Conservation (phyloP, 2,888 invertebrate species). For the Dorcus parallelipipedus region DNA sequence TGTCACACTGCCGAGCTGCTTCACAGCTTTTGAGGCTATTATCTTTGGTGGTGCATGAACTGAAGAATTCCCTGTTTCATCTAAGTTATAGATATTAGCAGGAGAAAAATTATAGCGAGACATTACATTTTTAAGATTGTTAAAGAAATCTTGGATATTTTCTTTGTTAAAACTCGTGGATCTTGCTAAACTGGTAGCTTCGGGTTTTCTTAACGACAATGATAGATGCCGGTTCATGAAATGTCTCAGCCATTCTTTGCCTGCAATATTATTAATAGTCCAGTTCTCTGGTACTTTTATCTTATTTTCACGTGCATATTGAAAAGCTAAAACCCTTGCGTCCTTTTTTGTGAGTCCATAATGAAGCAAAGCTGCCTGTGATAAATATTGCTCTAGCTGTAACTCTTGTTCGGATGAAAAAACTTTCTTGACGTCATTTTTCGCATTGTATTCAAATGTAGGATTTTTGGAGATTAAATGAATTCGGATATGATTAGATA, state of each 20-base stretch:
- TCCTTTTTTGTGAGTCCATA: neutral
- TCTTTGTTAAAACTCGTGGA: conserved; percentile 1
- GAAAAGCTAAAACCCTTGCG: neutral
- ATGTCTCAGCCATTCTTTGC: conserved; percentile 11
- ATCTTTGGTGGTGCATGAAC: conserved; percentile 25
- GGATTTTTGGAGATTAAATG: neutral
- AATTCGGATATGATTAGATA: neutral
- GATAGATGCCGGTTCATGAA: conserved; percentile 11
- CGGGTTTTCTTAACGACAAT: conserved; percentile 1
- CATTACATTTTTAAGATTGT: neutral
- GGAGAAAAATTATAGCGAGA: neutral
- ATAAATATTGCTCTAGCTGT: neutral
- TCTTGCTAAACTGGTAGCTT: neutral
- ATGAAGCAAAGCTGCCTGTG: neutral
- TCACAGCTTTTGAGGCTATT: conserved; percentile 19
- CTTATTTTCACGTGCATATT: neutral
- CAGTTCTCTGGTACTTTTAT: neutral
- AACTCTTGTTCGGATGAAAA: neutral
- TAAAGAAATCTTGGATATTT: conserved; percentile 6
- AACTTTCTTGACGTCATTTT: neutral
- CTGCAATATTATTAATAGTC: neutral
- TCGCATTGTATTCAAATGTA: too few relatives aligned
- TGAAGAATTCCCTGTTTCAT: conserved; percentile 12
- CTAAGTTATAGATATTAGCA: neutral
- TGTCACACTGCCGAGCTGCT: conserved; percentile 25